A percentile compares a stretch with the other conserved stretches of the same genome.
Conservation (phyloP, 2,888 invertebrate genomes). For the Melikaiella ostensackeni region DNA sequence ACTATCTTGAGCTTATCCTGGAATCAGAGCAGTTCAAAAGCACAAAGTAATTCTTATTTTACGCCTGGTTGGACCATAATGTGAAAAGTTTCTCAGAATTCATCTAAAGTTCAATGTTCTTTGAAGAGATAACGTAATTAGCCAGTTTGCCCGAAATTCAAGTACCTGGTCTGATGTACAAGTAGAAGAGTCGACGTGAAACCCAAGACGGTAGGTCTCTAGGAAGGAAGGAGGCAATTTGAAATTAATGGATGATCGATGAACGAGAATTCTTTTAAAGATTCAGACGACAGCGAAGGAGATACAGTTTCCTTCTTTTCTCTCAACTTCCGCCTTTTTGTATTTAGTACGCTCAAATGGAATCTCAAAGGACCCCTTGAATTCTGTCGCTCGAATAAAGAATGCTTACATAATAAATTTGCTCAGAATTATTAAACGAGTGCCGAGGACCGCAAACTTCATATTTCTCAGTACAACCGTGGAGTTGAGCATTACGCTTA, state of each 20-base stretch:
- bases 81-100: slow-evolving; percentile 23
- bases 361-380: slow-evolving; percentile 34
- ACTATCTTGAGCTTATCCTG: not conserved
- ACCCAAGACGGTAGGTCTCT: not conserved
- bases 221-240: slow-evolving; percentile 14
- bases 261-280: slow-evolving; percentile 37
- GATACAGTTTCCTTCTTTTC: slow-evolving; percentile 6
- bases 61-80: slow-evolving; percentile 14
- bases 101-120: slow-evolving; percentile 38
- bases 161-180: not conserved
- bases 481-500: slow-evolving; percentile 4
- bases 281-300: slow-evolving; percentile 21
- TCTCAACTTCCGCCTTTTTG: not conserved
- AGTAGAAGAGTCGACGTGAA: not conserved
- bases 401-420: slow-evolving; percentile 37
- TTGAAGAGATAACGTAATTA: slow-evolving; percentile 31
- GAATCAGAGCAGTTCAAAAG: not conserved
- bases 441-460: slow-evolving; percentile 30
- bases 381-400: slow-evolving; percentile 30
- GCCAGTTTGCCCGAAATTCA: slow-evolving; percentile 31
- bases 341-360: slow-evolving; percentile 19
- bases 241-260: slow-evolving; percentile 38
- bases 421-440: slow-evolving; percentile 27
- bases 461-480: not conserved
- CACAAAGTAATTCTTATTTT: slow-evolving; percentile 33